These are phyloP conservation scores for Manis crassicaudata DNA, from an alignment of 2,797 vertebrate genomes.

Conservation along the genomic window DNA sequence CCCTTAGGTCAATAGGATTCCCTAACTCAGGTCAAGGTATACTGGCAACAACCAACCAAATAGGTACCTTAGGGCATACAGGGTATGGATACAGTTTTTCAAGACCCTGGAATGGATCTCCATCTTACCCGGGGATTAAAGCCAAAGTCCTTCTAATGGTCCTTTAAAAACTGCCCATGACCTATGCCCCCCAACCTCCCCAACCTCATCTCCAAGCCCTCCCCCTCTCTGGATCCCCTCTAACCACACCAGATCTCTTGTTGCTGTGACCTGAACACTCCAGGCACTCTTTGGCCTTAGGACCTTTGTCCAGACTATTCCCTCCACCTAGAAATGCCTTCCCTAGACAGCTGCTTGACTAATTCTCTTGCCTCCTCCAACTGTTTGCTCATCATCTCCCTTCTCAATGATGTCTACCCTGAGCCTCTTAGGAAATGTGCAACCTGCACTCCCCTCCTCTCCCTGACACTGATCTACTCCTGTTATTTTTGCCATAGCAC, in stretches of 20 bases:
- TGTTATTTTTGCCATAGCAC: background rate
- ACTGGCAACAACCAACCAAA: background rate
- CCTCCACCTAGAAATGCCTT: background rate
- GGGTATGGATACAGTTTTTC: background rate
- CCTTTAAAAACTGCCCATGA: background rate
- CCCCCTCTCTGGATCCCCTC: background rate
- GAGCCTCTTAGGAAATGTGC: background rate
- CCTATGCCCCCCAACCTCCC: background rate
- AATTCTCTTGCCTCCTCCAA: background rate
- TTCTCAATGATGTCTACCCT: background rate
- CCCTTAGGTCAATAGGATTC: background rate
- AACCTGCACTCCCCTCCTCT: background rate
- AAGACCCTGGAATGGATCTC: too few species aligned
- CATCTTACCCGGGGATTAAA: background rate
- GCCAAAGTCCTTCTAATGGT: background rate
- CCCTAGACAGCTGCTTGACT: background rate
- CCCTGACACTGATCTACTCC: background rate
- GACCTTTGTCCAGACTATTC: background rate
- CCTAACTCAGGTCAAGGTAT: background rate
- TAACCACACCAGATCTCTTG: background rate
- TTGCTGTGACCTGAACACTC: background rate
- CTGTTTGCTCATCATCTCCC: background rate
- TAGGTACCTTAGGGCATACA: background rate
- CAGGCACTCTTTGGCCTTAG: background rate
- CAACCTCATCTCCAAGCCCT: background rate